Percentiles rank a stretch among this genome's conserved stretches.
Conservation (phyloP, 2,113 vertebrate species). For the Pachyramphus minor region DNA sequence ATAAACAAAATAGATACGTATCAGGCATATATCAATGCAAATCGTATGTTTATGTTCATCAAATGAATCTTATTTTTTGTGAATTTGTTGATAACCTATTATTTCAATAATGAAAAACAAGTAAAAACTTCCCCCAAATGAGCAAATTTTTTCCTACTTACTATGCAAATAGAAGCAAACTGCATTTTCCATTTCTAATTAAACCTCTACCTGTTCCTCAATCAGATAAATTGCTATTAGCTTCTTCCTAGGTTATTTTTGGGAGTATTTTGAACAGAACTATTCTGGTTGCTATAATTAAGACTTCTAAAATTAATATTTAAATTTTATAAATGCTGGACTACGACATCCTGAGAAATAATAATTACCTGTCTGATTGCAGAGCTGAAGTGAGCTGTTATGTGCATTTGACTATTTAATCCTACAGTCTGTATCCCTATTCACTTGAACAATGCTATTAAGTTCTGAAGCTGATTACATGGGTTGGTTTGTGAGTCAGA, state of each 20-base stretch:
- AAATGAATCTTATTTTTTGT: not conserved
- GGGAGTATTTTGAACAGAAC: slow-evolving; percentile 37
- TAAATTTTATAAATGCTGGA: slow-evolving; percentile 56
- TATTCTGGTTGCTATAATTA: slow-evolving; percentile 59
- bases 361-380: slow-evolving; percentile 61
- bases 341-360: slow-evolving; percentile 54
- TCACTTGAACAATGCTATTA: slow-evolving; percentile 61
- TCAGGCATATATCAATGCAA: slow-evolving; percentile 4
- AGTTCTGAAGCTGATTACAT: slow-evolving; percentile 66
- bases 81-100: slow-evolving; percentile 9
- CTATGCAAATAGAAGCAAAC: slow-evolving; percentile 47
- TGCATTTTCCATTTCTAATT: slow-evolving; percentile 37
- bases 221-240: slow-evolving; percentile 49
- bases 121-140: not conserved
- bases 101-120: slow-evolving; percentile 24
- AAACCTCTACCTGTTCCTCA: slow-evolving; percentile 17
- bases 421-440: not conserved
- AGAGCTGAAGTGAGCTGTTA: slow-evolving; percentile 41
- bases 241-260: slow-evolving; percentile 45
- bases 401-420: slow-evolving; percentile 20
- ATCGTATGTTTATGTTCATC: slow-evolving; percentile 9
- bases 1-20: not conserved
- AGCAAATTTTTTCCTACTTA: slow-evolving; percentile 16
- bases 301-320: slow-evolving; percentile 72
- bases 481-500: slow-evolving; percentile 49